phyloP scores from a whole-genome alignment of 2,888 invertebrate genomes.

The Brachypterus glaber region DNA sequence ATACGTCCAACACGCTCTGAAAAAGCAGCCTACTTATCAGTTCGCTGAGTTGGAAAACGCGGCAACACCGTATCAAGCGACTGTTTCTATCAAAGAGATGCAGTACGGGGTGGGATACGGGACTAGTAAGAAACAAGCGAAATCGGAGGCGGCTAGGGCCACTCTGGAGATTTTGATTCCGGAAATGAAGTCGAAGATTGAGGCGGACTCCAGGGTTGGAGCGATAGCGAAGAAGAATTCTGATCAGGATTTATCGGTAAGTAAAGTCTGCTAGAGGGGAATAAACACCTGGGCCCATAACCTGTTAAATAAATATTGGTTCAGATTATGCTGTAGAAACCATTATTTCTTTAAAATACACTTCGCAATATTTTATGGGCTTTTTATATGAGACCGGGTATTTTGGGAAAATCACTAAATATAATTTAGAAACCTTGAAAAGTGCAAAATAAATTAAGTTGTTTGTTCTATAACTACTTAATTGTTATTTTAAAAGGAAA shows the following conservation, averaged over 20 bases:
- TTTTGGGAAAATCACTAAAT: too few species aligned
- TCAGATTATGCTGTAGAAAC: too few species aligned
- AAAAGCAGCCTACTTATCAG: constrained; percentile 87
- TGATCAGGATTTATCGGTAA: constrained; percentile 45
- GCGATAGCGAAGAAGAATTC: constrained; percentile 39
- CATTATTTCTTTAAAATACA: too few species aligned
- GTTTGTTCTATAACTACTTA: too few species aligned
- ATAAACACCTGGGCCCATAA: too few species aligned
- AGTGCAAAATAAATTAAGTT: too few species aligned
- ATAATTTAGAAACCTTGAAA: too few species aligned
- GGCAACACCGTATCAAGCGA: constrained; percentile 86
- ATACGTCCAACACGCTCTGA: constrained; percentile 89
- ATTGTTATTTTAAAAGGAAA: too few species aligned
- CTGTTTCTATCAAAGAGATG: constrained; percentile 84
- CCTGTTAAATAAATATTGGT: too few species aligned
- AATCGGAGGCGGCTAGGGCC: constrained; percentile 83
- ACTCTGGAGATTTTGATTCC: constrained; percentile 88
- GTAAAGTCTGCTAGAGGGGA: too few species aligned
- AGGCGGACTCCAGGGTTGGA: constrained; percentile 48
- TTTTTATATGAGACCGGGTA: too few species aligned
- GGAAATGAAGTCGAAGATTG: constrained; percentile 76
- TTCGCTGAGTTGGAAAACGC: constrained; percentile 91
- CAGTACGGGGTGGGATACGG: constrained; percentile 92
- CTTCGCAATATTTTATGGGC: too few species aligned
- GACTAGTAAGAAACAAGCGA: constrained; percentile 92